Conservation (phyloP, 2,888 invertebrate genomes). For the Dicycla oo region DNA sequence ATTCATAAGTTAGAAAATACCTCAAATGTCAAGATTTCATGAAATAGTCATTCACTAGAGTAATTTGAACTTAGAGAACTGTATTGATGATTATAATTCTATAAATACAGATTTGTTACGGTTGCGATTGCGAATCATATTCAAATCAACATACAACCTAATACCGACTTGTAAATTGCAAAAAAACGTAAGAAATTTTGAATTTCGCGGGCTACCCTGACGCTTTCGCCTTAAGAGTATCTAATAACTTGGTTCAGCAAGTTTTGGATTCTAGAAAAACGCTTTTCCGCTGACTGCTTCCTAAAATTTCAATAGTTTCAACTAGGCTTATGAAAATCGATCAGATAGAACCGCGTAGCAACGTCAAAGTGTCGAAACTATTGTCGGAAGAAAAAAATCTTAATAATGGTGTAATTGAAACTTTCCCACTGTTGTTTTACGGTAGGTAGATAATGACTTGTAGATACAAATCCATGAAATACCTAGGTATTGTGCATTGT, state of each 20-base stretch:
- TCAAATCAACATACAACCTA: no score
- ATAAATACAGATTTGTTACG: no score
- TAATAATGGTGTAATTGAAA: constrained; percentile 10
- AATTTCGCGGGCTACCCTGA: no score
- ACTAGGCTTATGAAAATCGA: background rate
- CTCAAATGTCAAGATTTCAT: no score
- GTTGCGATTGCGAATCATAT: no score
- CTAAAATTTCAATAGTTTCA: background rate
- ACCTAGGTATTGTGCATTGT: constrained; percentile 44
- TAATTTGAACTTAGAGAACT: no score
- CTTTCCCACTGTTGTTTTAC: constrained; percentile 49
- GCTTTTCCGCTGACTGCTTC: background rate
- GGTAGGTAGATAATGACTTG: constrained; percentile 1
- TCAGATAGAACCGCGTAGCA: background rate
- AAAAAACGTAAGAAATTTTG: no score
- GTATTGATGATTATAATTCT: no score
- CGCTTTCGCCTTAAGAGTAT: no score
- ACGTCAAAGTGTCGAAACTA: constrained; percentile 15
- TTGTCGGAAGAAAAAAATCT: constrained; percentile 13
- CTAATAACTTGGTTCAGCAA: background rate
- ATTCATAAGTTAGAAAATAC: no score
- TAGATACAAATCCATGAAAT: constrained; percentile 20
- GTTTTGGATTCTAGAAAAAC: background rate
- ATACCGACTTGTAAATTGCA: no score
- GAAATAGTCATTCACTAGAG: no score